Evolutionary conservation across 2,888 invertebrate genomes (phyloP).

Genomic region (Drosophila melanosoma): DNA sequence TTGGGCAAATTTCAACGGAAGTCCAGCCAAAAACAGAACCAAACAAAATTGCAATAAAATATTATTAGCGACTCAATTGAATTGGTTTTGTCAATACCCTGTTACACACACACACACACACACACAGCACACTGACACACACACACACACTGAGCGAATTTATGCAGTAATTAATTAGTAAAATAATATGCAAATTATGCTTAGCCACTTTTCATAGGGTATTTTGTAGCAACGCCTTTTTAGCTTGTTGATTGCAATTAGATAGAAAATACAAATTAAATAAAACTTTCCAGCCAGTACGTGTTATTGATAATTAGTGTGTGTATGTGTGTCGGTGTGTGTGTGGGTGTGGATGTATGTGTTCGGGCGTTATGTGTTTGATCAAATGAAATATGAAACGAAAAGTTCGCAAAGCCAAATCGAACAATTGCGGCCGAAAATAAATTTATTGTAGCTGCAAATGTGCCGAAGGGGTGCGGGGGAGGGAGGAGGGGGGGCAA

Average conservation of each 20-base stretch:
- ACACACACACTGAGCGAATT: no score
- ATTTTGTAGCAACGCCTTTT: not conserved
- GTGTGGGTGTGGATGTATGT: not conserved
- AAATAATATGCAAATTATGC: not conserved
- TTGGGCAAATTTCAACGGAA: constrained; percentile 7
- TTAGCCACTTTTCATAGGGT: not conserved
- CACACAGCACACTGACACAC: no score
- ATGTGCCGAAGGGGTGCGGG: not conserved
- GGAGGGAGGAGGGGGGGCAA: not conserved
- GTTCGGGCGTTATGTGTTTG: constrained; percentile 22
- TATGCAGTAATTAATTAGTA: no score
- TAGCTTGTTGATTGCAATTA: not conserved
- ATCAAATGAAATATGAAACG: constrained; percentile 38
- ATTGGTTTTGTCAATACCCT: not conserved
- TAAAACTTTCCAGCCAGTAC: not conserved
- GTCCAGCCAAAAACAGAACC: not conserved
- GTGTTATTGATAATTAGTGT: no score
- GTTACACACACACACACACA: no score
- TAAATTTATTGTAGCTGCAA: constrained; percentile 40
- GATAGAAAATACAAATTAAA: constrained; percentile 2
- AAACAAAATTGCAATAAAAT: not conserved
- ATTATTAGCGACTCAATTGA: no score
- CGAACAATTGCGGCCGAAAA: constrained; percentile 22
- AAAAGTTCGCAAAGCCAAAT: constrained; percentile 9
- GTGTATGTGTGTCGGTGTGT: no score